Evolutionary conservation across 2,113 vertebrate species (phyloP).

Genomic region (Sclerurus mexicanus): DNA sequence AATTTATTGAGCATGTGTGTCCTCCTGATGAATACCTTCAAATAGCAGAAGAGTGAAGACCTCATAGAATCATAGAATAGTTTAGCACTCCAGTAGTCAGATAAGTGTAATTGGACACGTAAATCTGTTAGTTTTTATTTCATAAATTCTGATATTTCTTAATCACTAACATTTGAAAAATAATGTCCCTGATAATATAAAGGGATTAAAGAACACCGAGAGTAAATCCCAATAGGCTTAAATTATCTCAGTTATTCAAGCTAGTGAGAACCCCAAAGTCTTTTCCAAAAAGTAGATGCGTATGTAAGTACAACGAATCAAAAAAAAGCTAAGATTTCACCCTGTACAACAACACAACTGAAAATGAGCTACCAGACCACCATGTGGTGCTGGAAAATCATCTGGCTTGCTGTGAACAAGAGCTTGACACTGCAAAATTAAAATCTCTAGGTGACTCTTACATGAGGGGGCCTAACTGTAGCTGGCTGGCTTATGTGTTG

Average conservation of each 20-base stretch:
- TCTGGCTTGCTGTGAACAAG: slow-evolving; percentile 32
- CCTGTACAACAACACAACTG: not conserved
- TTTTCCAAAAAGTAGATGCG: not conserved
- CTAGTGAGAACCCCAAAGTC: not conserved
- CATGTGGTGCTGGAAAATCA: slow-evolving; percentile 29
- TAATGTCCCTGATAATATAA: not conserved
- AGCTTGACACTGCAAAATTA: not conserved
- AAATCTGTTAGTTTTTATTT: not conserved
- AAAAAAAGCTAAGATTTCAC: not conserved
- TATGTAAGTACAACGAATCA: not conserved
- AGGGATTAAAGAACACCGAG: not conserved
- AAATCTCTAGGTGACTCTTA: not conserved
- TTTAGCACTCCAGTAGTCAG: not conserved
- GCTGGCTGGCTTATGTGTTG: not conserved
- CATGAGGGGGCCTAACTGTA: not conserved
- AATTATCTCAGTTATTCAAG: not conserved
- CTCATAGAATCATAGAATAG: not conserved
- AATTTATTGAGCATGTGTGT: not conserved
- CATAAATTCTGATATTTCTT: not conserved
- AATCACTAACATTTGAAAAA: not conserved
- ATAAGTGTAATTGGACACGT: not conserved
- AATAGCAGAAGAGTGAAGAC: not conserved
- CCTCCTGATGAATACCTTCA: not conserved
- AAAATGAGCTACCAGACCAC: slow-evolving; percentile 38
- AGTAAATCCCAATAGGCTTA: not conserved